These are phyloP conservation scores for Apomyelois bistriatella DNA, from an alignment of 2,888 invertebrate genomes.

Conservation along the genomic window DNA sequence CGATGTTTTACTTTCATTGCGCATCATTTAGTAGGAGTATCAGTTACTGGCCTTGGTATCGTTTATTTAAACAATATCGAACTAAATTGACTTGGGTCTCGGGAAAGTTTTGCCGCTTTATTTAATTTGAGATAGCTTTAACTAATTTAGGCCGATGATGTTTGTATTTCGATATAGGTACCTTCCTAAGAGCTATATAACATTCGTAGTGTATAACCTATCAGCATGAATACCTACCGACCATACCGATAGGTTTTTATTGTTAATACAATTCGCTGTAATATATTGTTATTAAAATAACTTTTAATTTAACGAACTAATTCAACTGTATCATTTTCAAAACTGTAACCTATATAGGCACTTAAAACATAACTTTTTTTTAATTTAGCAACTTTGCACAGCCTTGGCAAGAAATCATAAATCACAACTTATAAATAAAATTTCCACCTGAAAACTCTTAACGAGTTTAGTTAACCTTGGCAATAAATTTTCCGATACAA, in stretches of 20 bases:
- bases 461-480: constrained; percentile 73
- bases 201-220: too few relatives aligned
- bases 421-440: constrained; percentile 67
- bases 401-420: constrained; percentile 41
- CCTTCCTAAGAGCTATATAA: too few relatives aligned
- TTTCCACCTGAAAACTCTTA: constrained; percentile 61
- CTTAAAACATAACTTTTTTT: background rate
- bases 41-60: constrained; percentile 18
- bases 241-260: background rate
- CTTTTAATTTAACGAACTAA: too few relatives aligned
- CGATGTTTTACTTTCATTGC: background rate
- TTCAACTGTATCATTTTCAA: too few relatives aligned
- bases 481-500: constrained; percentile 75
- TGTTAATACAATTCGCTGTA: background rate
- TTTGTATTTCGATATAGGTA: background rate
- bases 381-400: constrained; percentile 19
- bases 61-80: constrained; percentile 17
- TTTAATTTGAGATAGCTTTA: constrained; percentile 15
- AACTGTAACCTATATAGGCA: too few relatives aligned
- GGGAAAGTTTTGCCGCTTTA: constrained; percentile 20
- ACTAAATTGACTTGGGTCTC: constrained; percentile 16
- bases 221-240: too few relatives aligned
- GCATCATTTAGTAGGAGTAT: constrained; percentile 14
- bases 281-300: background rate
- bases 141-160: background rate